phyloP scores from a whole-genome alignment of 2,888 invertebrate genomes.

The Gisinianus flammeolus region DNA sequence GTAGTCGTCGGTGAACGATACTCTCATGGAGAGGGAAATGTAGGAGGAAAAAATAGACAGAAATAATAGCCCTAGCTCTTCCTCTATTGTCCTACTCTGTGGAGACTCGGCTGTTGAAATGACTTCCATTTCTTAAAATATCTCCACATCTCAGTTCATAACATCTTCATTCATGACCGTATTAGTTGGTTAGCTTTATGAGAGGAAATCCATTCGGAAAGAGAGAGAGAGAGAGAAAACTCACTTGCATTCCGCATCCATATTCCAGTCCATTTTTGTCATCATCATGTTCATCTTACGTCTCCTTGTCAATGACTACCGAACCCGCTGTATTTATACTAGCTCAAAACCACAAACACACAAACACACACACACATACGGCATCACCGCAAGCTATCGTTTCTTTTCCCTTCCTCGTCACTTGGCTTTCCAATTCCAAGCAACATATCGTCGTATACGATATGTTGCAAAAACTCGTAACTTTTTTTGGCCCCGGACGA shows the following conservation, averaged over 20 bases:
- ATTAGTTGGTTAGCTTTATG: conserved; percentile 43
- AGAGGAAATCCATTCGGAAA: conserved; percentile 34
- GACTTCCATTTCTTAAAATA: conserved; percentile 46
- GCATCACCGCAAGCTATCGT: no score
- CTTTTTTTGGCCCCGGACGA: no score
- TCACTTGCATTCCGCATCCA: conserved; percentile 30
- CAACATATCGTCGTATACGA: no score
- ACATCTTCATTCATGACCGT: conserved; percentile 44
- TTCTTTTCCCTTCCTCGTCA: no score
- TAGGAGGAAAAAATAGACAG: conserved; percentile 39
- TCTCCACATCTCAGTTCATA: conserved; percentile 46
- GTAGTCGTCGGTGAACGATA: no score
- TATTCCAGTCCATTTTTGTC: background rate
- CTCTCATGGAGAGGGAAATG: background rate
- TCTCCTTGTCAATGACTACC: background rate
- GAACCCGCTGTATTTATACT: background rate
- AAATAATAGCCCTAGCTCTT: conserved; percentile 43
- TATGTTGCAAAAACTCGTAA: no score
- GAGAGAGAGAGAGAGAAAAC: conserved; percentile 22
- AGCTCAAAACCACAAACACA: no score
- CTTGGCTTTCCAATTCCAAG: no score
- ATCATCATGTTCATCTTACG: no score
- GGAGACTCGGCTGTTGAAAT: conserved; percentile 18
- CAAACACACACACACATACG: no score
- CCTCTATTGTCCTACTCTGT: conserved; percentile 34